Evolutionary conservation across 2,113 vertebrate species (phyloP).

Genomic region (Ardeotis arabs): DNA sequence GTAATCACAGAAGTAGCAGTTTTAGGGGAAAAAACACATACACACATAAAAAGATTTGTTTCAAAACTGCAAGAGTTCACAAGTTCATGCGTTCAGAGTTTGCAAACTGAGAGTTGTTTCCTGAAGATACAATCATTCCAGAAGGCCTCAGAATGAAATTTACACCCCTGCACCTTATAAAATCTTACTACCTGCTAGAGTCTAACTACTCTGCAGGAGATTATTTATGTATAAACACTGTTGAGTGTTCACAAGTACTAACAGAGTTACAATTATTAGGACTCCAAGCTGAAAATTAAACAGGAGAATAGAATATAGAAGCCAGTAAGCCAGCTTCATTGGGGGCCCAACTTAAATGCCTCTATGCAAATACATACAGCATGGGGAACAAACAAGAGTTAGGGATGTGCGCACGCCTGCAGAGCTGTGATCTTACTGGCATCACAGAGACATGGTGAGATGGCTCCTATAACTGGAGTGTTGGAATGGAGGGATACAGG

Average conservation of each 20-base stretch:
- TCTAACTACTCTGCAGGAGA: not conserved
- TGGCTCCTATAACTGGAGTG: too few species aligned
- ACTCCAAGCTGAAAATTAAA: not conserved
- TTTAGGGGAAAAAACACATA: not conserved
- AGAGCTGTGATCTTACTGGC: too few species aligned
- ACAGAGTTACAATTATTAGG: not conserved
- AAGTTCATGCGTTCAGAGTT: not conserved
- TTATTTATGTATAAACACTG: not conserved
- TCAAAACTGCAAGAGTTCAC: not conserved
- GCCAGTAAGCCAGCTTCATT: too few species aligned
- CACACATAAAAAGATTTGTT: not conserved
- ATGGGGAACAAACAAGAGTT: too few species aligned
- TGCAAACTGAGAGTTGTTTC: not conserved
- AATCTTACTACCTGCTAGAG: not conserved
- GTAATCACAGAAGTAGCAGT: not conserved
- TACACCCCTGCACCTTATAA: not conserved
- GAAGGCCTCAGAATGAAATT: not conserved
- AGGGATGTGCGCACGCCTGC: too few species aligned
- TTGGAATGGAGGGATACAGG: too few species aligned
- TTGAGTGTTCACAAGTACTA: not conserved
- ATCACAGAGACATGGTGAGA: too few species aligned
- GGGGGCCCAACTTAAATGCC: too few species aligned
- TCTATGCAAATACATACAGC: too few species aligned
- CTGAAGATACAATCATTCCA: not conserved
- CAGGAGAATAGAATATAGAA: not conserved